Evolutionary conservation across 2,888 invertebrate genomes (phyloP), one percentile per base, ranked within the genome.

Genomic region (Xanthorhoe designata): DNA sequence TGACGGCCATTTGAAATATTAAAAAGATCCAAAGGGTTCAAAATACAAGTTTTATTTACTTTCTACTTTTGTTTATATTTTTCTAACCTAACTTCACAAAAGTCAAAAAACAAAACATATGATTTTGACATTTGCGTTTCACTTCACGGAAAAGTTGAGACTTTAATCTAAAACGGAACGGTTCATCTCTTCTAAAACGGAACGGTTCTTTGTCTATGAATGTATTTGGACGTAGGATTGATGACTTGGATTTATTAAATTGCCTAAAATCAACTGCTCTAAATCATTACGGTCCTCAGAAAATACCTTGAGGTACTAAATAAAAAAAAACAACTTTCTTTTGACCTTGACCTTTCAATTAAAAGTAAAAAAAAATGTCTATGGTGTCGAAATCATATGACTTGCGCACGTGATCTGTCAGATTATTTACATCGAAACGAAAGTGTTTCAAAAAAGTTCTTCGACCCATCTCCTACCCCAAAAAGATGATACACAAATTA

Each of bases 401-500:
- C 89, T 90, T 86, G 84, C 74, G 83, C 91, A 92, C 90, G 90
- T 91, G 91, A 91, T 82, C 82, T 88, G 89, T 87, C 89, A 87
- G 74, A 60, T 47, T 87, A 88, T 87, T 87, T 17, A 61, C 80
- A 78, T 69, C 69, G 38, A 62, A 64, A 69, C 69, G 38, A 62
- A 64, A 69, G 80, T 83, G 79, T 80, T 83, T 80, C 73, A 69
- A 73, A 78, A 79, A 75, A 71, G 69, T 78, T 79, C 74, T 68
- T 63, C 35, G 13, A 72, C 63, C 65, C 45, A 66, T 59, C 10
- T 65, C 7, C 45, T 29, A 57, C 55, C 38, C 18, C 47, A n/a
- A 51, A 63, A 82, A 76, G 71, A 87, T 85, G 82, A 74, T 75
- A 77, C 71, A 66, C 66, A 79, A 79, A 74, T 70, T 70, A 68